phyloP scores from a whole-genome alignment of 2,113 vertebrate species.

The Hoplias malabaricus region DNA sequence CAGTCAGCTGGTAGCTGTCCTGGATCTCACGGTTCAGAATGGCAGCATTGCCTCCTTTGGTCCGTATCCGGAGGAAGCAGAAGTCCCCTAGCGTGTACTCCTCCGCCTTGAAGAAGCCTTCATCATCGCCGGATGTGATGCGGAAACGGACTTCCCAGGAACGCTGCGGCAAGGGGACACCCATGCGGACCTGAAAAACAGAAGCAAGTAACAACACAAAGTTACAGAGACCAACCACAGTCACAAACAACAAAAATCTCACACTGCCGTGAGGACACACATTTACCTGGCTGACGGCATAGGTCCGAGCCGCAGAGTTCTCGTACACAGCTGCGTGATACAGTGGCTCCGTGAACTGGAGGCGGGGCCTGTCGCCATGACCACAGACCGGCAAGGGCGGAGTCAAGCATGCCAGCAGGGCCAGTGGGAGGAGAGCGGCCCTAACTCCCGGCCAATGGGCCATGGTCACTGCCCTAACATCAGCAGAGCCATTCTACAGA shows the following conservation, averaged over 20 bases:
- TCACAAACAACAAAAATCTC: too few relatives aligned
- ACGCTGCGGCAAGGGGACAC: conserved; percentile 81
- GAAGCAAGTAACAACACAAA: neutral
- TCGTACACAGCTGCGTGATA: conserved; percentile 94
- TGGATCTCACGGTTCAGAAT: conserved; percentile 97
- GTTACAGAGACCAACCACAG: too few relatives aligned
- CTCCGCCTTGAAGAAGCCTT: conserved; percentile 97
- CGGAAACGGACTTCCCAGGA: conserved; percentile 96
- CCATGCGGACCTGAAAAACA: conserved; percentile 78
- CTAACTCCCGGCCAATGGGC: conserved; percentile 81
- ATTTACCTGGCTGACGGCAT: conserved; percentile 83
- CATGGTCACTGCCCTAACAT: conserved; percentile 92
- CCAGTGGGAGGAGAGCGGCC: conserved; percentile 73
- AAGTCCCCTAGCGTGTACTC: conserved; percentile 94
- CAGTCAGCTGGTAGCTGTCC: conserved; percentile 90
- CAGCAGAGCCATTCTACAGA: conserved; percentile 82
- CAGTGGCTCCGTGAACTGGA: conserved; percentile 86
- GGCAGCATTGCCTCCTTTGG: conserved; percentile 96
- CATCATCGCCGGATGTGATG: conserved; percentile 95
- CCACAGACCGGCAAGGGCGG: conserved; percentile 70
- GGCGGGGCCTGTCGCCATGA: conserved; percentile 72
- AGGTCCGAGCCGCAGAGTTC: conserved; percentile 96
- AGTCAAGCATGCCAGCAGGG: conserved; percentile 81
- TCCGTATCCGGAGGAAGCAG: conserved; percentile 95
- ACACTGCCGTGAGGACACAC: neutral